These are phyloP conservation scores for Chaenocephalus aceratus DNA, from an alignment of 2,113 vertebrate species.

Conservation along the genomic window DNA sequence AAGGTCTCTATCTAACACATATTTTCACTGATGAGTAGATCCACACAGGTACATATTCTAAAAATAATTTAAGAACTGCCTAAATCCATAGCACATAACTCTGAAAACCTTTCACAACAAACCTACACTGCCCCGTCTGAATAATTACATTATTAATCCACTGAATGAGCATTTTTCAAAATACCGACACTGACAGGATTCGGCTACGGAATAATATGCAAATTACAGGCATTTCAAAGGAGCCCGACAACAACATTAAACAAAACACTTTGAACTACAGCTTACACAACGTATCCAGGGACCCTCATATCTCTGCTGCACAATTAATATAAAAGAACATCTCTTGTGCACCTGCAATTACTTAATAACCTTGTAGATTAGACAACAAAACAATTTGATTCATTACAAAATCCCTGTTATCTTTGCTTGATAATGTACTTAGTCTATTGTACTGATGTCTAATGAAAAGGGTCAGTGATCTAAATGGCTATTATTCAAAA, in stretches of 20 bases:
- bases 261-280: slow-evolving; percentile 51
- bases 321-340: slow-evolving; percentile 50
- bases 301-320: slow-evolving; percentile 26
- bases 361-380: slow-evolving; percentile 60
- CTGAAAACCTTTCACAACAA: slow-evolving; percentile 22
- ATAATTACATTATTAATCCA: slow-evolving; percentile 46
- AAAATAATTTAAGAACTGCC: slow-evolving; percentile 22
- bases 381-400: slow-evolving; percentile 41
- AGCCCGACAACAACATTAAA: slow-evolving; percentile 55
- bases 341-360: slow-evolving; percentile 37
- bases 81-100: slow-evolving; percentile 18
- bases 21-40: slow-evolving; percentile 21
- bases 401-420: slow-evolving; percentile 41
- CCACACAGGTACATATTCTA: slow-evolving; percentile 26
- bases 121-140: not conserved
- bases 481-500: slow-evolving; percentile 63
- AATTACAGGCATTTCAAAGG: slow-evolving; percentile 58
- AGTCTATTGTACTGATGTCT: slow-evolving; percentile 40
- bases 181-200: slow-evolving; percentile 38
- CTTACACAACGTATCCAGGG: slow-evolving; percentile 31
- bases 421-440: slow-evolving; percentile 45
- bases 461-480: slow-evolving; percentile 64
- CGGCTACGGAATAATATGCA: slow-evolving; percentile 61
- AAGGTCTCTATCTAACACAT: slow-evolving; percentile 30
- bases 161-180: slow-evolving; percentile 26